phyloP scores from a whole-genome alignment of 2,888 invertebrate genomes.

The Scaptomyza parva region DNA sequence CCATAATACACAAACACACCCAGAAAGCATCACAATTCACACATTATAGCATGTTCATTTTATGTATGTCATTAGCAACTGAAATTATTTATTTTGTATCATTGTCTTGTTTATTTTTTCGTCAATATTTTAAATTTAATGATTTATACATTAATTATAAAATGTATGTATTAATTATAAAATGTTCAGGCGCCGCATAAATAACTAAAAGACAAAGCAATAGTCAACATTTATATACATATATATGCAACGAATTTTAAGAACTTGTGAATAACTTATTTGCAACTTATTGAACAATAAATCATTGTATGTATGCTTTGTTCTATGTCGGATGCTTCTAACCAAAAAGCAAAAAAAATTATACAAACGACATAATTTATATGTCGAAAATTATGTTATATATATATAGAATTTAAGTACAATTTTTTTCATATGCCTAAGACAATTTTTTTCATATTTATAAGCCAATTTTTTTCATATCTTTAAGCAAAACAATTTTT shows the following conservation, averaged over 20 bases:
- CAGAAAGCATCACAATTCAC: not conserved
- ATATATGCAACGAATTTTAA: slow-evolving; percentile 7
- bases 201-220: slow-evolving; percentile 19
- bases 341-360: slow-evolving; percentile 32
- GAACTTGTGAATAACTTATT: not conserved
- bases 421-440: slow-evolving; percentile 27
- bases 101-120: not conserved
- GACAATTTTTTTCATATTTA: slow-evolving; percentile 34
- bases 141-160: slow-evolving; percentile 30
- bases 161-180: too few relatives aligned
- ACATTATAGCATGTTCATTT: not conserved
- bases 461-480: slow-evolving; percentile 50
- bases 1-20: not conserved
- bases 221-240: slow-evolving; percentile 1
- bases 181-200: slow-evolving; percentile 29
- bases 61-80: not conserved
- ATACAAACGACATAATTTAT: not conserved
- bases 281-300: not conserved
- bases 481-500: slow-evolving; percentile 39
- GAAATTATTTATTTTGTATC: slow-evolving; percentile 25
- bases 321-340: slow-evolving; percentile 37
- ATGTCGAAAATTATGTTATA: slow-evolving; percentile 8
- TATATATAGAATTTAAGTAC: slow-evolving; percentile 14
- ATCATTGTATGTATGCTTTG: slow-evolving; percentile 12
- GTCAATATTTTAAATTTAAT: slow-evolving; percentile 12